These are phyloP conservation scores for Amblyteles armatorius DNA, from an alignment of 2,888 invertebrate species.

Conservation along the genomic window DNA sequence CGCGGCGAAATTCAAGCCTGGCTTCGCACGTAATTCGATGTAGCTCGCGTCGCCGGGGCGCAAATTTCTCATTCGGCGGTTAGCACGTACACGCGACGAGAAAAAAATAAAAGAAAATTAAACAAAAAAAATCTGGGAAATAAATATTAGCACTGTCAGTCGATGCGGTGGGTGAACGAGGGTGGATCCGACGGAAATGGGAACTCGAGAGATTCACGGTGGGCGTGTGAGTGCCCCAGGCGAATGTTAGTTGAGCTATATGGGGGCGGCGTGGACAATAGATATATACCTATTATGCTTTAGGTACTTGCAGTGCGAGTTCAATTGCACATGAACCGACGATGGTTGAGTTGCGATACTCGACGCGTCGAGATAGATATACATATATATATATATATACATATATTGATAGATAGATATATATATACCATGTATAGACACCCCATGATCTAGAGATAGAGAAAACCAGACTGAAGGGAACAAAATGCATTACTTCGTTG, in stretches of 20 bases:
- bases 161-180: conserved; percentile 33
- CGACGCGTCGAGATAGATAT: conserved; percentile 3
- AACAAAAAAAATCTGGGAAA: conserved; percentile 23
- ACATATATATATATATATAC: not conserved
- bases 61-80: conserved; percentile 19
- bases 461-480: conserved; percentile 23
- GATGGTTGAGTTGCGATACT: conserved; percentile 35
- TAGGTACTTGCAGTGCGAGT: conserved; percentile 15
- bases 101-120: conserved; percentile 11
- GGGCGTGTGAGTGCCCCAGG: conserved; percentile 44
- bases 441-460: not conserved
- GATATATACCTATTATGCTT: conserved; percentile 17
- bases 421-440: conserved; percentile 9
- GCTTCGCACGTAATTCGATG: not conserved
- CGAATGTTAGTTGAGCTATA: conserved; percentile 40
- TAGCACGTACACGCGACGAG: not conserved
- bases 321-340: conserved; percentile 40
- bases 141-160: conserved; percentile 56
- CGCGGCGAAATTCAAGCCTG: not conserved
- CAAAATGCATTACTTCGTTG: conserved; percentile 51
- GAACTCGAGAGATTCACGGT: conserved; percentile 38
- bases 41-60: not conserved
- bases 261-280: conserved; percentile 19
- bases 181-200: conserved; percentile 47
- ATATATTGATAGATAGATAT: not conserved